Conservation (phyloP, 2,797 vertebrate genomes). For the Anableps anableps region DNA sequence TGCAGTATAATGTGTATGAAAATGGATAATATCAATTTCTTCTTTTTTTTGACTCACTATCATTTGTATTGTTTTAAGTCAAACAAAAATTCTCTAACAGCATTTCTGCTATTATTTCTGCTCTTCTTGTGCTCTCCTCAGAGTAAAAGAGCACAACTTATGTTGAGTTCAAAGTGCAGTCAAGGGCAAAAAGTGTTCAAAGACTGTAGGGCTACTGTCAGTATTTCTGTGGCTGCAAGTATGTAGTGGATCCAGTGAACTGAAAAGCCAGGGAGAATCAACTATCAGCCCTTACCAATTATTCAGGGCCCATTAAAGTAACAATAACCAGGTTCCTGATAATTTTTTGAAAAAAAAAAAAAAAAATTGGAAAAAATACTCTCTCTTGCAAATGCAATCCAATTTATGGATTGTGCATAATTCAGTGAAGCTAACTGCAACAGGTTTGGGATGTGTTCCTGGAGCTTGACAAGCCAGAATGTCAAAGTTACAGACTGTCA, state of each 20-base stretch:
- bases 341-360: too few relatives aligned
- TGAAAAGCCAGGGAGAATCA: constrained; percentile 28
- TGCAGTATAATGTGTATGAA: too few relatives aligned
- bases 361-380: background rate
- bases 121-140: background rate
- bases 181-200: constrained; percentile 4
- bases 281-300: constrained; percentile 28
- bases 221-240: constrained; percentile 35
- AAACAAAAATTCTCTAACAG: background rate
- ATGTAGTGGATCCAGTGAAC: constrained; percentile 13
- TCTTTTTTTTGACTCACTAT: constrained; percentile 3
- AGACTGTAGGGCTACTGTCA: background rate
- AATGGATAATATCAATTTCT: too few relatives aligned
- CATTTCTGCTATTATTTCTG: too few relatives aligned
- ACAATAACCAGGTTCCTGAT: background rate
- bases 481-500: constrained; percentile 42
- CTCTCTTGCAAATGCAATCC: background rate
- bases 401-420: constrained; percentile 17
- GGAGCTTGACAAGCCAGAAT: constrained; percentile 20
- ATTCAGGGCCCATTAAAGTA: constrained; percentile 5
- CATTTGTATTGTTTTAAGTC: constrained; percentile 6
- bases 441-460: constrained; percentile 12
- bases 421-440: constrained; percentile 26
- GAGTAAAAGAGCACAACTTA: background rate
- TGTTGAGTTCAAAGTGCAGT: constrained; percentile 34